Evolutionary conservation across 2,888 invertebrate genomes (phyloP).

Genomic region (Watsonalla cultraria): DNA sequence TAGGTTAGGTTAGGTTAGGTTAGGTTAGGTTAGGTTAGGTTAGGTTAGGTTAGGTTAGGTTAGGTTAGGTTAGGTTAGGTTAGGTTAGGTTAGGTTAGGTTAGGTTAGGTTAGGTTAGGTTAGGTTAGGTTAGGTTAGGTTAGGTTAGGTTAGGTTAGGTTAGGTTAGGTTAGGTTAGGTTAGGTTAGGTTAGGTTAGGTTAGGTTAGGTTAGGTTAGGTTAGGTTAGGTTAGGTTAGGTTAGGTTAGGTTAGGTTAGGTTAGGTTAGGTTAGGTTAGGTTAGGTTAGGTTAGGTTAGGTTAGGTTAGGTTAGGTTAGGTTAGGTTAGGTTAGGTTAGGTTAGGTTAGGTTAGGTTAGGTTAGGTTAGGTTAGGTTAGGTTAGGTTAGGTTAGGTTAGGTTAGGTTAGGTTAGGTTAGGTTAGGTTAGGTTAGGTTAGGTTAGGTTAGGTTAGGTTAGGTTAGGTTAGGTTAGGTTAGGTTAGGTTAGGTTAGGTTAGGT

Average conservation of each 20-base stretch:
- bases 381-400: constrained; percentile 20
- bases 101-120: constrained; percentile 10
- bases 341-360: constrained; percentile 17
- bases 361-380: constrained; percentile 12
- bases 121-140: constrained; percentile 11
- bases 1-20: constrained; percentile 10
- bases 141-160: constrained; percentile 14
- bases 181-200: constrained; percentile 18
- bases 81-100: constrained; percentile 15
- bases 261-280: constrained; percentile 16
- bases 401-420: constrained; percentile 11
- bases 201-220: constrained; percentile 14
- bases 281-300: constrained; percentile 8
- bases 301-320: constrained; percentile 10
- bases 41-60: constrained; percentile 14
- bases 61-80: constrained; percentile 15
- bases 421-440: constrained; percentile 8
- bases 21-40: constrained; percentile 11
- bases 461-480: constrained; percentile 15
- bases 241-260: constrained; percentile 19
- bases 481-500: constrained; percentile 22
- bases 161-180: constrained; percentile 19
- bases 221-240: constrained; percentile 16
- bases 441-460: constrained; percentile 9
- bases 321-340: constrained; percentile 15